These are phyloP conservation scores for Rhabdomys pumilio DNA, from an alignment of 2,797 vertebrate genomes.

Conservation along the genomic window DNA sequence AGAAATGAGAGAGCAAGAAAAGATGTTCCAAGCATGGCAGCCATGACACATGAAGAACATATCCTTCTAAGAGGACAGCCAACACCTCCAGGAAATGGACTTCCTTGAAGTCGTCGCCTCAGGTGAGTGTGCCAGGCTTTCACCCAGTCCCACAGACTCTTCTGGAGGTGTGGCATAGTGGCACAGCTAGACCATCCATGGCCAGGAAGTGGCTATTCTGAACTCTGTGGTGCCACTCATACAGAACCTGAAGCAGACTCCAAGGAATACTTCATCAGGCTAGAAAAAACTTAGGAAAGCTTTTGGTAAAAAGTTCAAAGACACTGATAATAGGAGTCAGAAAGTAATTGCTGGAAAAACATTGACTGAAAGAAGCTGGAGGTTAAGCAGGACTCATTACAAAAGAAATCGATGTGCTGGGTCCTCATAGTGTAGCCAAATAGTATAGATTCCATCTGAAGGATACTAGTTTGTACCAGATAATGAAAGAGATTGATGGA, in stretches of 20 bases:
- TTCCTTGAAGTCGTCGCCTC: no score
- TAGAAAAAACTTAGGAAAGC: neutral
- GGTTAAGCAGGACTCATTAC: no score
- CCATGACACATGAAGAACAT: no score
- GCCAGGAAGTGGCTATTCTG: neutral
- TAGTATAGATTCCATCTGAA: neutral
- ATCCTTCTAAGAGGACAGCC: no score
- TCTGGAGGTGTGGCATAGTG: no score
- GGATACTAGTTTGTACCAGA: neutral
- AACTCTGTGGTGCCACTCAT: neutral
- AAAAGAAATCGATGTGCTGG: neutral
- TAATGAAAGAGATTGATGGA: neutral
- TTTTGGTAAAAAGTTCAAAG: neutral
- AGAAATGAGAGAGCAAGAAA: no score
- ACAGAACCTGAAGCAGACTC: neutral
- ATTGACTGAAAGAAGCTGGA: neutral
- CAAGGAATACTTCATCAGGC: neutral
- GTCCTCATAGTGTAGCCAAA: neutral
- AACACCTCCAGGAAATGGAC: no score
- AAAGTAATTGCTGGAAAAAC: neutral
- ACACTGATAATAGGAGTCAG: neutral
- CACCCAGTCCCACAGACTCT: no score
- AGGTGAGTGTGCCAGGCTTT: no score
- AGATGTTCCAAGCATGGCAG: no score
- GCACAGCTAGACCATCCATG: neutral